These are phyloP conservation scores for Scophthalmus maximus DNA, from an alignment of 2,113 vertebrate species.

Conservation along the genomic window DNA sequence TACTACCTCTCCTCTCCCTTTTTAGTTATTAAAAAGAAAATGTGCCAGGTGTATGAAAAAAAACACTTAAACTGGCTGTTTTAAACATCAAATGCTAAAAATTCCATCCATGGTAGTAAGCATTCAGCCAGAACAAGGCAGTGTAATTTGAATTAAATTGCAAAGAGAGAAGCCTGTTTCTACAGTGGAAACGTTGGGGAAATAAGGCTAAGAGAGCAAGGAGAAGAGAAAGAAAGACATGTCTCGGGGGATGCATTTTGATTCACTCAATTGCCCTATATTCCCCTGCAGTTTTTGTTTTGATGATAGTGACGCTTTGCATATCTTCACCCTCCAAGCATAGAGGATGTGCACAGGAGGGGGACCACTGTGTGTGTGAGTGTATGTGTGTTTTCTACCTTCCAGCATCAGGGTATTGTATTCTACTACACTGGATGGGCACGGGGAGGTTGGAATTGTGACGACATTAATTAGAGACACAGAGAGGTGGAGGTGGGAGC, in stretches of 20 bases:
- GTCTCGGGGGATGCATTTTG: conserved; percentile 83
- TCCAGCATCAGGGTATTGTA: conserved; percentile 61
- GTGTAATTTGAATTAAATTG: conserved; percentile 42
- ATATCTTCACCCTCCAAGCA: conserved; percentile 81
- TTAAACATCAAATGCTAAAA: conserved; percentile 6
- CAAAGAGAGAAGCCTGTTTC: conserved; percentile 40
- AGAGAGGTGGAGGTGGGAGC: conserved; percentile 16
- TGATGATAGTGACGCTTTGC: conserved; percentile 83
- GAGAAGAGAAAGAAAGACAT: conserved; percentile 55
- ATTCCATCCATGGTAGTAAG: conserved; percentile 15
- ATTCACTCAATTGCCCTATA: conserved; percentile 84
- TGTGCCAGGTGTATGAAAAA: no score
- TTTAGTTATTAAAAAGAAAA: no score
- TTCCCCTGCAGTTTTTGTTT: conserved; percentile 83
- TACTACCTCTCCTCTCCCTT: neutral
- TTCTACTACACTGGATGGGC: conserved; percentile 52
- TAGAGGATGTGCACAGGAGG: conserved; percentile 69
- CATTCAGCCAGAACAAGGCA: conserved; percentile 35
- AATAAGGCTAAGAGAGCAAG: conserved; percentile 55
- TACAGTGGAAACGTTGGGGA: conserved; percentile 40
- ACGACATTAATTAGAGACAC: conserved; percentile 54
- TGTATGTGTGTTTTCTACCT: conserved; percentile 49
- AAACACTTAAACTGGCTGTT: neutral
- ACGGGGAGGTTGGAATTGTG: conserved; percentile 46
- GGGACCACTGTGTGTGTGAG: conserved; percentile 47